Conservation (phyloP, 2,797 vertebrate genomes). For the Paramormyrops hopkinsi region DNA sequence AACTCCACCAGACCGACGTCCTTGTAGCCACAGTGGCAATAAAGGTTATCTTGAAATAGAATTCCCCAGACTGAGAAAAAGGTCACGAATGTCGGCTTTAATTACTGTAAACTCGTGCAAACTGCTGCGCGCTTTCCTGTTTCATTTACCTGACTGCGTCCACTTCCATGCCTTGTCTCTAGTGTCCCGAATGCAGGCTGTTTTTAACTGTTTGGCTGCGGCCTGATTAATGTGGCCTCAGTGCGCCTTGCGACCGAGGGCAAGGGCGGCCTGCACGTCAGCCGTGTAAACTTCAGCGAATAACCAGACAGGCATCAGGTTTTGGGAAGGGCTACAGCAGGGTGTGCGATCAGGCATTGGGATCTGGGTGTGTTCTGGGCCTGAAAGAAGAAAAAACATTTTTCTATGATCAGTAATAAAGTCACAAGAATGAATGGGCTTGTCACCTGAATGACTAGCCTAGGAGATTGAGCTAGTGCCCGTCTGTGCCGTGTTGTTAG, state of each 20-base stretch:
- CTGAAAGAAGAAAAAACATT: neutral
- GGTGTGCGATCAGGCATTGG: neutral
- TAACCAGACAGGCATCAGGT: neutral
- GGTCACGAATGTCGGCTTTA: constrained; percentile 16
- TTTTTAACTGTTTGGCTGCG: neutral
- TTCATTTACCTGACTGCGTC: constrained; percentile 2
- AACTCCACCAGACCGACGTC: neutral
- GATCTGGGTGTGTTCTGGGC: neutral
- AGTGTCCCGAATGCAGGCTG: neutral
- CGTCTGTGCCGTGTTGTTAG: neutral
- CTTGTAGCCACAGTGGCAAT: neutral
- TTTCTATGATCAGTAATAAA: neutral
- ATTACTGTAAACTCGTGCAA: constrained; percentile 4
- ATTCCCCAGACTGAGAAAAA: constrained; percentile 7
- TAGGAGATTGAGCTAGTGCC: neutral
- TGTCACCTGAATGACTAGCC: neutral
- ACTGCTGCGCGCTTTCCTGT: neutral
- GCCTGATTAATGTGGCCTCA: neutral
- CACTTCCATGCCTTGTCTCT: neutral
- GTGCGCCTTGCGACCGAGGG: neutral
- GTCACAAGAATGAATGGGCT: neutral
- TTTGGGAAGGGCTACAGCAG: neutral
- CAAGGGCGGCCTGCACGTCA: neutral
- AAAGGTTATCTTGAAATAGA: constrained; percentile 18
- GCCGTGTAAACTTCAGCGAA: neutral